Conservation (phyloP, 2,888 invertebrate genomes). For the Drosophila parthenogenetica region DNA sequence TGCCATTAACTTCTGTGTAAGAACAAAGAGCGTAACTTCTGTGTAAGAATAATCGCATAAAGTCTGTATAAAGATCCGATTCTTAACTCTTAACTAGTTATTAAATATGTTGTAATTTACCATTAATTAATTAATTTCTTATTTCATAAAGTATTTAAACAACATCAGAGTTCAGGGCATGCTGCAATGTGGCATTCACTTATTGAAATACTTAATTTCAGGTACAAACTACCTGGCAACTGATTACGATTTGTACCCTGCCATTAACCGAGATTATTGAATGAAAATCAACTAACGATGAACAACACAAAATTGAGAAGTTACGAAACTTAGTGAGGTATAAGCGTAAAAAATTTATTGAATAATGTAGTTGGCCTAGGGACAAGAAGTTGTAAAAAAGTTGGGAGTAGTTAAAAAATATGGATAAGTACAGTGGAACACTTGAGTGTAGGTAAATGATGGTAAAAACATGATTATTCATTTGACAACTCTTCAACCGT, state of each 20-base stretch:
- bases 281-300: no score
- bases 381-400: neutral
- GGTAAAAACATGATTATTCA: neutral
- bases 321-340: no score
- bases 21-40: no score
- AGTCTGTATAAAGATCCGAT: no score
- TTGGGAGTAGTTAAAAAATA: neutral
- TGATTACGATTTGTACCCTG: neutral
- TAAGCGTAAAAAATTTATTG: neutral
- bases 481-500: constrained; percentile 50
- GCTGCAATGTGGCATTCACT: neutral
- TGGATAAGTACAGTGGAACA: constrained; percentile 11
- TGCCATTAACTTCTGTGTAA: no score
- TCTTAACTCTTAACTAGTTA: no score
- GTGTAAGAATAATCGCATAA: no score
- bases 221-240: neutral
- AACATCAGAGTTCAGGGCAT: neutral
- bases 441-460: neutral
- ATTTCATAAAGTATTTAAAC: no score
- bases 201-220: neutral
- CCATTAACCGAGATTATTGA: no score
- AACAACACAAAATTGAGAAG: no score
- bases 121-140: no score
- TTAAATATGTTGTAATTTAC: no score
- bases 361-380: neutral